A percentile compares a stretch with the other conserved stretches of the same genome.
These are phyloP conservation scores for Archocentrus centrarchus DNA, from an alignment of 2,113 vertebrate genomes.

Conservation along the genomic window DNA sequence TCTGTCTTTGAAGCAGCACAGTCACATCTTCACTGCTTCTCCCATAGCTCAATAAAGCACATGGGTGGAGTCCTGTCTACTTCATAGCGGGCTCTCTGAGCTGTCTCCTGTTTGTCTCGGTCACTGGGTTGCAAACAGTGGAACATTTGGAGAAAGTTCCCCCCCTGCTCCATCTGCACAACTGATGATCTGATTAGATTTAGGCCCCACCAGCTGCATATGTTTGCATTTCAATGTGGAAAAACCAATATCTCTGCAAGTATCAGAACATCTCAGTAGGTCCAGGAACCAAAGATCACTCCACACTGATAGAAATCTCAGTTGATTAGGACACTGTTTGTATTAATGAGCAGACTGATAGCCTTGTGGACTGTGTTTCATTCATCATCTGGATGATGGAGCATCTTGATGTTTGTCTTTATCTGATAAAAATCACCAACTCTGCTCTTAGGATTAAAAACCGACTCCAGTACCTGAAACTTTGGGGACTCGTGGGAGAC, in stretches of 20 bases:
- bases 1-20: background rate
- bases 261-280: conserved; percentile 8
- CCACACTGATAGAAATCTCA: conserved; percentile 19
- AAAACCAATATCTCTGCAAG: conserved; percentile 35
- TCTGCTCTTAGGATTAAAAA: background rate
- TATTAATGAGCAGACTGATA: conserved; percentile 43
- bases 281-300: conserved; percentile 25
- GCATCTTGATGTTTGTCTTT: background rate
- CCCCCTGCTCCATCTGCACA: background rate
- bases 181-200: conserved; percentile 40
- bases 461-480: background rate
- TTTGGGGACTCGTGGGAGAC: background rate
- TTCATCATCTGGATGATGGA: conserved; percentile 2
- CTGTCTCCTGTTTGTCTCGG: background rate
- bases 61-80: background rate
- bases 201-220: background rate
- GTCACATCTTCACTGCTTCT: background rate
- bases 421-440: background rate
- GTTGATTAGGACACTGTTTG: conserved; percentile 18
- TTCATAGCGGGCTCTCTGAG: conserved; percentile 2
- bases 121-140: background rate
- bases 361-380: conserved; percentile 1
- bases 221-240: conserved; percentile 49
- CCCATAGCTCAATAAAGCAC: background rate
- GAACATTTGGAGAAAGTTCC: conserved; percentile 15